A percentile compares a stretch with the other conserved stretches of the same genome.
phyloP scores from a whole-genome alignment of 2,888 invertebrate genomes.

The Slavum lentiscoides region DNA sequence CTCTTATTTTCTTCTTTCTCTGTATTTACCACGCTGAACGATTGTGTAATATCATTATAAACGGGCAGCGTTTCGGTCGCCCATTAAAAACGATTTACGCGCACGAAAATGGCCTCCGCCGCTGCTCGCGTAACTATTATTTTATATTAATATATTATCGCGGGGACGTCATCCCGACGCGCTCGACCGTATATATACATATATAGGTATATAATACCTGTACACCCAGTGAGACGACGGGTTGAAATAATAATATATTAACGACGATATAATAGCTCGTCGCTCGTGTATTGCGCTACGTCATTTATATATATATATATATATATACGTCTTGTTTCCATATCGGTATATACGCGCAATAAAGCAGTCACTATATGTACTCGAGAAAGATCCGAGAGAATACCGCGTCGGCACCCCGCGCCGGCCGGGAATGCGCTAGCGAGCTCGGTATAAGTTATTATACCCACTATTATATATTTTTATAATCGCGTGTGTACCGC shows the following conservation, averaged over 20 bases:
- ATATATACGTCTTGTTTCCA: constrained; percentile 5
- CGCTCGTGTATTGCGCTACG: neutral
- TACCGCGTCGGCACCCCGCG: constrained; percentile 28
- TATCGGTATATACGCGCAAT: neutral
- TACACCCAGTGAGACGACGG: neutral
- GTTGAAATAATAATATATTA: constrained; percentile 5
- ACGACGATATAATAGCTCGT: constrained; percentile 1
- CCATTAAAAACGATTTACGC: constrained; percentile 42
- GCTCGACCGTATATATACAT: neutral
- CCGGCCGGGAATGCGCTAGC: neutral
- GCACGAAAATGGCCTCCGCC: constrained; percentile 14
- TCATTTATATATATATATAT: neutral
- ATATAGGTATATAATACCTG: neutral
- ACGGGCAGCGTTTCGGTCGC: constrained; percentile 2
- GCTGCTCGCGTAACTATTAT: neutral
- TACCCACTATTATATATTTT: too few relatives aligned
- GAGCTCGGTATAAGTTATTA: constrained; percentile 22
- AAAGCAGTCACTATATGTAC: too few relatives aligned
- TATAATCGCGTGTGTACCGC: too few relatives aligned
- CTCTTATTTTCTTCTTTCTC: neutral
- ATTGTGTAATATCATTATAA: neutral
- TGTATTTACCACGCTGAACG: neutral
- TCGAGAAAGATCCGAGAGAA: neutral
- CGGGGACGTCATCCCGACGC: neutral
- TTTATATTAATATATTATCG: neutral